Evolutionary conservation across 2,888 invertebrate species (phyloP).

Genomic region (Deilephila porcellus): DNA sequence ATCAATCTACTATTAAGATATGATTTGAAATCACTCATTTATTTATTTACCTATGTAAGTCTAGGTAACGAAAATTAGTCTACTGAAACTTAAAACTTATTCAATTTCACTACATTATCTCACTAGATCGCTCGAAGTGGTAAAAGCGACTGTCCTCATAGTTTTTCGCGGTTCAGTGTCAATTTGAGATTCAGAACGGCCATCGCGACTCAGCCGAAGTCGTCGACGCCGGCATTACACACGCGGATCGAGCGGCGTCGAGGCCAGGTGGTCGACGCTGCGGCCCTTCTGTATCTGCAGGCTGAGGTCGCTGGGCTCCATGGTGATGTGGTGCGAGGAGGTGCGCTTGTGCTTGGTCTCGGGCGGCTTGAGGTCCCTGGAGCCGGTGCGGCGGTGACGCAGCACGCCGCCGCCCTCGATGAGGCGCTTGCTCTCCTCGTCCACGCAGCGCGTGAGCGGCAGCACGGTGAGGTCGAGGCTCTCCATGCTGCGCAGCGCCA

Average conservation of each 20-base stretch:
- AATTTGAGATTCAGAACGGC: constrained; percentile 30
- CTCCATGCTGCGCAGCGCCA: constrained; percentile 79
- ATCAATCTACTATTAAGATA: constrained; percentile 73
- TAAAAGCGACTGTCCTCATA: constrained; percentile 37
- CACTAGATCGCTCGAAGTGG: constrained; percentile 37
- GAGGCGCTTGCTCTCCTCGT: constrained; percentile 79
- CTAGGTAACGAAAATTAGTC: constrained; percentile 44
- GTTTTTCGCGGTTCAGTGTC: constrained; percentile 46
- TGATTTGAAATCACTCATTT: constrained; percentile 78
- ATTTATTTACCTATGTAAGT: constrained; percentile 52
- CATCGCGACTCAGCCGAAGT: not conserved
- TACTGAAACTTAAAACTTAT: constrained; percentile 47
- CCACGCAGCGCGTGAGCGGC: constrained; percentile 67
- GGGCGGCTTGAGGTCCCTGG: constrained; percentile 80
- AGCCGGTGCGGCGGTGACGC: constrained; percentile 86
- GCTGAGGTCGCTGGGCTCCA: constrained; percentile 71
- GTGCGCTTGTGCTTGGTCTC: constrained; percentile 74
- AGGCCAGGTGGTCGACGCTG: constrained; percentile 73
- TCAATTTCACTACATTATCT: constrained; percentile 55
- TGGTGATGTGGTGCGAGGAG: constrained; percentile 77
- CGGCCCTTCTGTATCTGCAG: constrained; percentile 74
- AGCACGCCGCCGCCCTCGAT: constrained; percentile 74
- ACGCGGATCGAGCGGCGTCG: constrained; percentile 61
- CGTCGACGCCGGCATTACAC: constrained; percentile 48
- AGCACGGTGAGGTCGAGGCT: constrained; percentile 73